Base-by-base conservation (phyloP, 1,140 invertebrate species). In the Cotesia vestalis region DNA sequence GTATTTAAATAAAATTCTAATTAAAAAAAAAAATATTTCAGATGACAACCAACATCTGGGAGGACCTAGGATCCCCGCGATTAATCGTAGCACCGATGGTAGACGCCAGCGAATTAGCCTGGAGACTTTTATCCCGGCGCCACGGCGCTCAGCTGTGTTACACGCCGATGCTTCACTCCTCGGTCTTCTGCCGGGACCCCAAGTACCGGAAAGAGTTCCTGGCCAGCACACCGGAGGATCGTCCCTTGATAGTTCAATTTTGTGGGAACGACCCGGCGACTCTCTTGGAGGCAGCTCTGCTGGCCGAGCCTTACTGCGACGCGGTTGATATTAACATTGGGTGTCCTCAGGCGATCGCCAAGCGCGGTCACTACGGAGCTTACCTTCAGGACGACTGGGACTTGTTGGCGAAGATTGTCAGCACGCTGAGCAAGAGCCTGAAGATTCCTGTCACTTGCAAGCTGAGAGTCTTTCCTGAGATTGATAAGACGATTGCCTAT, bases 271-370 rank as follows among this genome's bases (percentile, higher is more conserved):
- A 99, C 88, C 92, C 97, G 4, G 90, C 95, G 60, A 91, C 90
- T 17, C 90, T 99, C 79, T 83, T 97, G 66, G 91, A 95, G 84
- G 98, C 98, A 38, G 96, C 94, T 4, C 87, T 93, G 75, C 84
- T 97, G 14, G 96, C 95, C 11, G 93, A 97, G 84, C 89, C 91
- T 61, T 87, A 92, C 77, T 99, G 97, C 88, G 96, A 98, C 88
- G 98, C 95, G 11, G 92, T 99, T 66, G 98, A 99, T 86, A 90
- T 99, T n/a, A 99, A 99, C 88, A 89, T 99, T 67, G 98, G 98
- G 0, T 99, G 97, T 88, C 97, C 97, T 0, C 97, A 98, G 87
- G 92, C 93, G 3, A 98, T 99, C 74, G 97, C 97, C 2, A 96
- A 95, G 83, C 88, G 94, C 79, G 96, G 96, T 35, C 91, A 91